Evolutionary conservation across 2,113 vertebrate genomes (phyloP), one percentile per base, ranked within the genome.

Genomic region (Sclerurus mexicanus): DNA sequence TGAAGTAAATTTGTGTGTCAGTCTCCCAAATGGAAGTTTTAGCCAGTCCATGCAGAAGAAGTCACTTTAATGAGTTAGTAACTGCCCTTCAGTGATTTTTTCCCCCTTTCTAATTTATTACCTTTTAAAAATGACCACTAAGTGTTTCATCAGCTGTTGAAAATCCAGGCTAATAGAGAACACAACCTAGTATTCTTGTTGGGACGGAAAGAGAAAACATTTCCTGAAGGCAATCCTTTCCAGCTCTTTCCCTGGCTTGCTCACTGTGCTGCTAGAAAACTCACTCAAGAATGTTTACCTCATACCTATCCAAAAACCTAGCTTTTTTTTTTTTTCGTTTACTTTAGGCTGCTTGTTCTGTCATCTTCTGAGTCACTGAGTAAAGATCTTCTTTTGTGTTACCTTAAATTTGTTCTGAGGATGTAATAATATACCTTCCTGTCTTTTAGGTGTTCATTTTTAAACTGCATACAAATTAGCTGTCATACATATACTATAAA

Each of bases 111-210:
- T 78, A 78, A 73, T 82, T 89, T 80, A 40, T 74, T 67, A 27
- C n/a, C 49, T 88, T 89, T 95, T 47, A 62, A 73, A 96, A 90
- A 84, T 85, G 47, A 89, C 58, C 40, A 27, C 83, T 89, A 84
- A 77, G 28, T 93, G 56, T 96, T 96, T 95, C 33, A 78, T 94
- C 83, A 96, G 73, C 85, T 89, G 69, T 58, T 88, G 53, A 92
- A 90, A 92, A 75, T 66, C 28, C 72, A 68, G 66, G 52, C 52
- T 87, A 90, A 66, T 55, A 77, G 72, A 90, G 50, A 96, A 88
- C 81, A 13, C 23, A 49, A 86, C 47, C 44, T 88, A 85, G 73
- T 93, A 78, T 92, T 94, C 66, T 85, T 85, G 83, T 89, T 0
- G 0, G 53, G n/a, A 59, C 0, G 1, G 69, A 93, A 93, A 71